These are phyloP conservation scores for Corydoras sp. DNA, from an alignment of 2,113 vertebrate species.

Conservation along the genomic window DNA sequence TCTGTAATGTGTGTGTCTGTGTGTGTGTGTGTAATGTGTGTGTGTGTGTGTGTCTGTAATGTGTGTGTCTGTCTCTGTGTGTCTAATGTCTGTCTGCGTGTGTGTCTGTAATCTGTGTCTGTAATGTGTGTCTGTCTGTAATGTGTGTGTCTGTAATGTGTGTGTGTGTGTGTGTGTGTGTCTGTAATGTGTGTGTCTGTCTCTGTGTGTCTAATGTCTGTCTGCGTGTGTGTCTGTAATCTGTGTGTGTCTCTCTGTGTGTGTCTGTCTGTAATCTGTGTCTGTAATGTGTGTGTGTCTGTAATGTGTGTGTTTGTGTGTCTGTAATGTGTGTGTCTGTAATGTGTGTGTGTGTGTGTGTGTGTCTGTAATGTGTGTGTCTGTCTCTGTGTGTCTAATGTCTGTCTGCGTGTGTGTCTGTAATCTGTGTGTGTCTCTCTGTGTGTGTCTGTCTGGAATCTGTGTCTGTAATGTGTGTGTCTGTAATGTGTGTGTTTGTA, in stretches of 20 bases:
- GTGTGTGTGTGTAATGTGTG: no score
- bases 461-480: no score
- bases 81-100: no score
- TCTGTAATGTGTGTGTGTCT: neutral
- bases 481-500: neutral
- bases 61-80: neutral
- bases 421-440: neutral
- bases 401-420: neutral
- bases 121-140: neutral
- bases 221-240: neutral
- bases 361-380: neutral
- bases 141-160: no score
- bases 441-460: neutral
- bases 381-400: no score
- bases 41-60: slow-evolving; percentile 58
- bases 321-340: neutral
- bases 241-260: neutral
- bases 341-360: neutral
- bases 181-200: neutral
- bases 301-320: neutral
- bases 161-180: slow-evolving; percentile 53
- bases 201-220: neutral
- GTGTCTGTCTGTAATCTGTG: no score
- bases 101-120: neutral
- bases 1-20: neutral